phyloP scores from a whole-genome alignment of 2,888 invertebrate genomes.

The Amblyteles armatorius region DNA sequence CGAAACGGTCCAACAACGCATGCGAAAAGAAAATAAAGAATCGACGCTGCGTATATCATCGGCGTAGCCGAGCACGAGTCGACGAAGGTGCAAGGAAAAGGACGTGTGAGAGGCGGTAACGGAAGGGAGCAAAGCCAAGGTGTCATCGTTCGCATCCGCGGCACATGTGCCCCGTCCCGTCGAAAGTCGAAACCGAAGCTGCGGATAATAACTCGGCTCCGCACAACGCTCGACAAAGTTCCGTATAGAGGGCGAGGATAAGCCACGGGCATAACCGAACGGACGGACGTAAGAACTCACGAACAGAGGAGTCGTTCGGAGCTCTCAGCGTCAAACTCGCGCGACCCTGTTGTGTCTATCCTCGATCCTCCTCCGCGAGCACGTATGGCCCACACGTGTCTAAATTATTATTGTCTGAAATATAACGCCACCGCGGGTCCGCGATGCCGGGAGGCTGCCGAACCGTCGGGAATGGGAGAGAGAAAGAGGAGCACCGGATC shows the following conservation, averaged over 20 bases:
- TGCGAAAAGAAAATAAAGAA: background rate
- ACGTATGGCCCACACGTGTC: constrained; percentile 83
- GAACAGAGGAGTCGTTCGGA: constrained; percentile 51
- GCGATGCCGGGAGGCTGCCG: constrained; percentile 35
- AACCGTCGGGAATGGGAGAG: constrained; percentile 27
- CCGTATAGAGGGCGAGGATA: constrained; percentile 8
- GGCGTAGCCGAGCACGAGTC: background rate
- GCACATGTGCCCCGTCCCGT: constrained; percentile 63
- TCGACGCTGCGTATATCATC: background rate
- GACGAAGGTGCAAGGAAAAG: constrained; percentile 21
- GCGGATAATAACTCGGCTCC: constrained; percentile 54
- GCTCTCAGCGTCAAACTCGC: constrained; percentile 71
- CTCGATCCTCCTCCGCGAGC: constrained; percentile 72
- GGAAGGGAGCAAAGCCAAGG: constrained; percentile 55
- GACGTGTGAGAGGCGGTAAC: constrained; percentile 26
- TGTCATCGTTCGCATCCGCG: constrained; percentile 60
- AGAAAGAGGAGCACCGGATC: constrained; percentile 21
- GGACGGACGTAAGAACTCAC: constrained; percentile 44
- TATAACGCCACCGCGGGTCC: constrained; percentile 71
- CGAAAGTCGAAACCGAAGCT: constrained; percentile 57
- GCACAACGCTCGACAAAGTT: constrained; percentile 45
- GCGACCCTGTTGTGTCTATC: constrained; percentile 79
- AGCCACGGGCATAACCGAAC: constrained; percentile 21
- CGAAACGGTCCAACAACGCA: background rate
- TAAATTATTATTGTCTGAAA: constrained; percentile 83